Evolutionary conservation across 2,797 vertebrate species (phyloP).

Genomic region (Carapus acus): DNA sequence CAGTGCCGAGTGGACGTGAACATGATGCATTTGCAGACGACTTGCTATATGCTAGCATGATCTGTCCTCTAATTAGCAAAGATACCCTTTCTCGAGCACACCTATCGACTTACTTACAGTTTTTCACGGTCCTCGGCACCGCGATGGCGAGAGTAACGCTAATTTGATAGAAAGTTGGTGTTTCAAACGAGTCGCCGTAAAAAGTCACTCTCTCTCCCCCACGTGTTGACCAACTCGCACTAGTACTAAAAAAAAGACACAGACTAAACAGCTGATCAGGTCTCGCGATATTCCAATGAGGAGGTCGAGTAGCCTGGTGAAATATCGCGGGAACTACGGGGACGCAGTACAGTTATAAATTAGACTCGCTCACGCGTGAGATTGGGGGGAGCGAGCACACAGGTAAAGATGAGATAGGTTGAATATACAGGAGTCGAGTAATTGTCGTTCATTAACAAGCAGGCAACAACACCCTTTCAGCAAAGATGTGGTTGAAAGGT

Average conservation of each 20-base stretch:
- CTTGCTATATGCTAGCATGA: conserved; percentile 22
- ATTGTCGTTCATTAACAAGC: too few species aligned
- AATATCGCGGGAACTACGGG: conserved; percentile 47
- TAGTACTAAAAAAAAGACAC: conserved; percentile 43
- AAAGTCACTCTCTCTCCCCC: conserved; percentile 67
- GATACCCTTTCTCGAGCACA: background rate
- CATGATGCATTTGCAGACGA: conserved; percentile 15
- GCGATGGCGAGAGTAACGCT: conserved; percentile 58
- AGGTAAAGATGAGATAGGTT: too few species aligned
- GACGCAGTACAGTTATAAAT: conserved; percentile 18
- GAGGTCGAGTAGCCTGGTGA: background rate
- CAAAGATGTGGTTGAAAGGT: too few species aligned
- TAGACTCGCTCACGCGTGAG: too few species aligned
- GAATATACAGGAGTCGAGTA: too few species aligned
- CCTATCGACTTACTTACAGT: conserved; percentile 61
- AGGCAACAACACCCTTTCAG: too few species aligned
- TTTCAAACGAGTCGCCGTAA: conserved; percentile 47
- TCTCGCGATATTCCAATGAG: conserved; percentile 61
- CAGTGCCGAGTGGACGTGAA: conserved; percentile 15
- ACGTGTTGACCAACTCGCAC: conserved; percentile 74
- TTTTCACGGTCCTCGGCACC: conserved; percentile 53
- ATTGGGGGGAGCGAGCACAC: too few species aligned
- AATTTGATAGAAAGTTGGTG: conserved; percentile 24
- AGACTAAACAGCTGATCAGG: conserved; percentile 73
- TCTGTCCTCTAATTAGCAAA: background rate